These are phyloP conservation scores for Falcaria lacertinaria DNA, from an alignment of 2,888 invertebrate genomes.

Conservation along the genomic window DNA sequence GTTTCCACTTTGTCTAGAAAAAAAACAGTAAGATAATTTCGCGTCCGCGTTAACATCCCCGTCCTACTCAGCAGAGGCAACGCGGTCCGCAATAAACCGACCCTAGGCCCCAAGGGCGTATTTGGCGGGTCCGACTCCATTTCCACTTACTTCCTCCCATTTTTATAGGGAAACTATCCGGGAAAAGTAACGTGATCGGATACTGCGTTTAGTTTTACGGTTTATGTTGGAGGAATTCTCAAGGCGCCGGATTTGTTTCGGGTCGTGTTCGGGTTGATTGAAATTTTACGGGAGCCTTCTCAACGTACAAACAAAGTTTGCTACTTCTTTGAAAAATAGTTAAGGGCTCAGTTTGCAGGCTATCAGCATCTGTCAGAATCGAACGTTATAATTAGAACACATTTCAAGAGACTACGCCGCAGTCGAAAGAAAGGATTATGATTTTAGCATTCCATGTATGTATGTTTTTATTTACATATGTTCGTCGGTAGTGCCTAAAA, in stretches of 20 bases:
- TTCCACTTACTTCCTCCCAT: conserved; percentile 18
- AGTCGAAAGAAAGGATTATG: no score
- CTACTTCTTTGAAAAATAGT: no score
- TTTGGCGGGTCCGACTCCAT: conserved; percentile 5
- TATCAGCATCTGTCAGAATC: no score
- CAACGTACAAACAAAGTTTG: no score
- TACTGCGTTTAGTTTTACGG: not conserved
- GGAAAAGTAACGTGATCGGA: conserved; percentile 5
- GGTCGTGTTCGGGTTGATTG: not conserved
- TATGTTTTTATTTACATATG: no score
- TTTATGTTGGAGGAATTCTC: not conserved
- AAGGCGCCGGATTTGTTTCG: not conserved
- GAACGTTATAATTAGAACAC: no score
- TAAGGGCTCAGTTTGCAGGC: no score
- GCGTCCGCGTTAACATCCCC: conserved; percentile 2
- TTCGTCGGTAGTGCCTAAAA: no score
- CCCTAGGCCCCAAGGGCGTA: conserved; percentile 11
- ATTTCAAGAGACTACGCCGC: no score
- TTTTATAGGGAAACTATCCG: conserved; percentile 37
- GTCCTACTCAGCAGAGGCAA: not conserved
- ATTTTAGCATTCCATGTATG: no score
- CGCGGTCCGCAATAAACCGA: not conserved
- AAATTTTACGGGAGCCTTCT: not conserved
- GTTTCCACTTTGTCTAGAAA: conserved; percentile 17
- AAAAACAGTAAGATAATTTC: conserved; percentile 19